These are phyloP conservation scores for Metellina segmentata DNA, from an alignment of 2,888 invertebrate genomes.

Conservation along the genomic window DNA sequence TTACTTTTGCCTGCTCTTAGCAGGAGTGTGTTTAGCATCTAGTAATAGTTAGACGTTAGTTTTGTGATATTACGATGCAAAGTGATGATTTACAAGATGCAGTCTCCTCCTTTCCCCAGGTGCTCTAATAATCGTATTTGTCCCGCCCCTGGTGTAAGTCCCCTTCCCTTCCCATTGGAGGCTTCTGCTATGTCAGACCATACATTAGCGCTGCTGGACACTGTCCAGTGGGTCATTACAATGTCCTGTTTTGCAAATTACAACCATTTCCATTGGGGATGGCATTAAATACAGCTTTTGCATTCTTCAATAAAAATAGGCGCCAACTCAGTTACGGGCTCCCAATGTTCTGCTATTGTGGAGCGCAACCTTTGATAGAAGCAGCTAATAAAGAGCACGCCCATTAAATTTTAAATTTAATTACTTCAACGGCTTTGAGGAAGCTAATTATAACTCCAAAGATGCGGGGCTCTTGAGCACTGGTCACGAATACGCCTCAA, in stretches of 20 bases:
- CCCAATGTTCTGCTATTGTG: no score
- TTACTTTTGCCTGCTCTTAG: constrained; percentile 70
- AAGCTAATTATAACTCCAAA: no score
- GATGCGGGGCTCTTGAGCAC: no score
- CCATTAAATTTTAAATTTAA: constrained; percentile 10
- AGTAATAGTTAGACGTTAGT: constrained; percentile 74
- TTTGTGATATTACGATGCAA: constrained; percentile 72
- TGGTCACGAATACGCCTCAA: no score
- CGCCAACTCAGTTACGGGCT: neutral
- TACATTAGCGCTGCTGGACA: constrained; percentile 71
- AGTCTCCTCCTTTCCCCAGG: constrained; percentile 71
- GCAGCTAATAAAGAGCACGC: neutral
- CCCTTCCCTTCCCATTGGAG: constrained; percentile 68
- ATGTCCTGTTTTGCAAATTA: constrained; percentile 74
- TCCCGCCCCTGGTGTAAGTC: constrained; percentile 60
- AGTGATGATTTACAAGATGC: constrained; percentile 75
- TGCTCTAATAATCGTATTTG: constrained; percentile 73
- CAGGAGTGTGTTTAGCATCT: constrained; percentile 66
- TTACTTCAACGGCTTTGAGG: neutral
- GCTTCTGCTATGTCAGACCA: constrained; percentile 67
- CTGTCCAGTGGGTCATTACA: constrained; percentile 69
- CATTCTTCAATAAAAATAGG: constrained; percentile 38
- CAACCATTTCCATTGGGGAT: constrained; percentile 53
- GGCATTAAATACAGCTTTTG: constrained; percentile 56
- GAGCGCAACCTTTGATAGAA: no score